Evolutionary conservation across 2,888 invertebrate species (phyloP), one percentile per base, ranked within the genome.

Genomic region (Mechanitis mazaeus): DNA sequence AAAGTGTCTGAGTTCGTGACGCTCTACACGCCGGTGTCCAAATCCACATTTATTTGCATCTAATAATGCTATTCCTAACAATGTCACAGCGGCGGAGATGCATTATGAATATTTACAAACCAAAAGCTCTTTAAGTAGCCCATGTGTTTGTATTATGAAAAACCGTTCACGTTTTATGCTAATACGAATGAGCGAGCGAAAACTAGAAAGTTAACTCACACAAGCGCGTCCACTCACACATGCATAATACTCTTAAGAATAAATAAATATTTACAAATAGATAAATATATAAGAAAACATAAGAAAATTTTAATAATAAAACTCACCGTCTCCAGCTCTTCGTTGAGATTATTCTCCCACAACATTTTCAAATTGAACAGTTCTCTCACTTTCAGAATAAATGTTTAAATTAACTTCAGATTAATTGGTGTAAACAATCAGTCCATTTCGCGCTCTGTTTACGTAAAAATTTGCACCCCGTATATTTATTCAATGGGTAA

Each of bases 161-260:
- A 89, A 88, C 88, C 80, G 78, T 84, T 84, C 90, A 89, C 90
- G 90, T 90, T 83, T 85, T 85, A 89, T 89, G 90, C 85, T 86
- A 89, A 90, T 89, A 84, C 78, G 77, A 69, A 72, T 72, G 78
- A 81, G 78, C 82, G 81, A 86, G 88, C 88, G 90, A 88, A 89
- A 88, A 89, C 90, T 90, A 90, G 90, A 90, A 90, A 90, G 90
- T 90, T 75, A 79, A 81, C 85, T 58, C 85, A 81, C 87, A 81
- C 87, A 75, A 72, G 75, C 70, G 64, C 73, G 62, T 64, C 58
- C 71, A 67, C 70, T 63, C 77, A 72, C 73, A 73, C 71, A 73
- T 72, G 73, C 69, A 59, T 46, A 58, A 38, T 42, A 67, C 64
- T 63, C 60, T 65, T 68, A 68, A 64, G 60, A 47, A 55, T 50